Conservation (phyloP, 1,140 invertebrate genomes). For the Drosophila parabipectinata region DNA sequence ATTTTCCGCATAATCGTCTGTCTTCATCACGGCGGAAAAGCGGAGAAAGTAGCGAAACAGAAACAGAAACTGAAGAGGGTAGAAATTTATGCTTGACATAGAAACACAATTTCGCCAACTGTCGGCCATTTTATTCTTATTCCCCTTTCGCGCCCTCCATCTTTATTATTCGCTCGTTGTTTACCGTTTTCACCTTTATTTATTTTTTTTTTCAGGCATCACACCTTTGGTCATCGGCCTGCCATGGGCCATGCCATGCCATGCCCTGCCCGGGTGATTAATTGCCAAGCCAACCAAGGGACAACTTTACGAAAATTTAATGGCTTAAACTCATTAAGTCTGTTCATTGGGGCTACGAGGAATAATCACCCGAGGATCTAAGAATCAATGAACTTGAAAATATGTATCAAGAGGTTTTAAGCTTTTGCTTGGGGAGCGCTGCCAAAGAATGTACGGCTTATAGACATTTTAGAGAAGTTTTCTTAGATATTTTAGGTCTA, state of each 20-base stretch:
- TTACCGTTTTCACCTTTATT: neutral
- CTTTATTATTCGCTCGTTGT: neutral
- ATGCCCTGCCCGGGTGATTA: conserved; percentile 16
- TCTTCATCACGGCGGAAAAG: conserved; percentile 53
- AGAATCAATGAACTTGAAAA: neutral
- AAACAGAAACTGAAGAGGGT: conserved; percentile 27
- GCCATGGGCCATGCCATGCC: neutral
- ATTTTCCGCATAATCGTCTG: conserved; percentile 59
- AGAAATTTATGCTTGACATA: conserved; percentile 80
- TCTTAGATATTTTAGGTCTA: no score
- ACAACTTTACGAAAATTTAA: conserved; percentile 11
- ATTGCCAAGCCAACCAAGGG: conserved; percentile 24
- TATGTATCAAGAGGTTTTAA: neutral
- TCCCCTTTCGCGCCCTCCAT: conserved; percentile 15
- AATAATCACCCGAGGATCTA: neutral
- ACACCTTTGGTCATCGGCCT: conserved; percentile 23
- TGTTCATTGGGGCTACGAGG: neutral
- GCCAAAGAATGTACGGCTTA: no score
- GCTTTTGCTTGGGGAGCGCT: neutral
- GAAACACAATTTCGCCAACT: conserved; percentile 76
- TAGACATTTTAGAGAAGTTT: no score
- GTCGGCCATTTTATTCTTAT: conserved; percentile 74
- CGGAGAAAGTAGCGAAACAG: conserved; percentile 8
- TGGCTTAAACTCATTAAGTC: neutral
- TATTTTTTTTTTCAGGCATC: conserved; percentile 4